phyloP scores from a whole-genome alignment of 2,113 vertebrate species.

The Cheilinus undulatus region DNA sequence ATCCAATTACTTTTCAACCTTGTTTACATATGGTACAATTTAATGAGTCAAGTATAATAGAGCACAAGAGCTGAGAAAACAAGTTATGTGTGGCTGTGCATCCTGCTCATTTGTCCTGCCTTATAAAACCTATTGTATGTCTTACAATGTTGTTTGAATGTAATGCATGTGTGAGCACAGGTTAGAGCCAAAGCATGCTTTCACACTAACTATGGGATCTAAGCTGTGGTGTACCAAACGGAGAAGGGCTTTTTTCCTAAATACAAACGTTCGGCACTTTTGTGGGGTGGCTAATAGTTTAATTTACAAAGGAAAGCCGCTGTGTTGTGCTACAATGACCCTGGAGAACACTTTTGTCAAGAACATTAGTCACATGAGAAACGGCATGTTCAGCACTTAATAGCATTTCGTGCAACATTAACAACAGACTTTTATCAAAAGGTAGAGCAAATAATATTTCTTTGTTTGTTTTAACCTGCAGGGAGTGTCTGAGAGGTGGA shows the following conservation, averaged over 20 bases:
- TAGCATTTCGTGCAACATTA: not conserved
- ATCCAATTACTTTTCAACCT: not conserved
- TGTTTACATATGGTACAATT: conserved; percentile 7
- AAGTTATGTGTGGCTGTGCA: not conserved
- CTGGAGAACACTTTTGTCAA: not conserved
- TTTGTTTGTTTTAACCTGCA: conserved; percentile 56
- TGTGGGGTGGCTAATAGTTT: not conserved
- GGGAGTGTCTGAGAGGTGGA: conserved; percentile 45
- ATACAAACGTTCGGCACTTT: conserved; percentile 39
- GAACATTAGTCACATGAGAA: not conserved
- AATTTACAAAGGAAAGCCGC: no score
- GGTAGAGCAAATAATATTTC: conserved; percentile 24
- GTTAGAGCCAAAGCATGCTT: not conserved
- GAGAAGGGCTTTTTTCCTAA: conserved; percentile 25
- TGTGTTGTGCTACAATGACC: not conserved
- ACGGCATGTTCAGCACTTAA: not conserved
- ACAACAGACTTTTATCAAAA: conserved; percentile 14
- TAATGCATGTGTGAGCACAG: not conserved
- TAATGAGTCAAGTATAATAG: not conserved
- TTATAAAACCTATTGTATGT: not conserved
- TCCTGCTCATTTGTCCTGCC: not conserved
- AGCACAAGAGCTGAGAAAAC: not conserved
- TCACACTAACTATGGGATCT: no score
- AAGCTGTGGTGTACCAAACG: no score
- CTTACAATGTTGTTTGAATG: not conserved